Conservation (phyloP, 2,113 vertebrate genomes). For the Melanerpes formicivorus region DNA sequence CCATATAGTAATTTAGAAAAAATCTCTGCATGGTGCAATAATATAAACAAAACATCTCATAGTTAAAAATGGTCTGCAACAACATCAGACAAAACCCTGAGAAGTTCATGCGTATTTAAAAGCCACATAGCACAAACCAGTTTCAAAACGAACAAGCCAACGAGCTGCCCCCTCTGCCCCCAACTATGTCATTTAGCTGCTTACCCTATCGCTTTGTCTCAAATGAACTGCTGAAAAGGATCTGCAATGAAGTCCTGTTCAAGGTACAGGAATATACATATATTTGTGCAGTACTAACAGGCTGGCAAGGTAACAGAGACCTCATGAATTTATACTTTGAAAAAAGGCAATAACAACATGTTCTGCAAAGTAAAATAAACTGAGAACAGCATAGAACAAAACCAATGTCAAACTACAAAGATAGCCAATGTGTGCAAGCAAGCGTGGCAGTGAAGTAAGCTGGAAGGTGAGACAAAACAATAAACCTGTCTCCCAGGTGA, state of each 20-base stretch:
- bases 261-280: not conserved
- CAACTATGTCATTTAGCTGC: rapidly evolving
- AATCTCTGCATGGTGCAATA: not conserved
- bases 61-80: not conserved
- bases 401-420: not conserved
- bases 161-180: not conserved
- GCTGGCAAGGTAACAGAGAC: not conserved
- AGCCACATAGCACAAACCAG: not conserved
- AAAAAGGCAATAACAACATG: not conserved
- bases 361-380: not conserved
- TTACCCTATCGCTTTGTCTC: not conserved
- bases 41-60: not conserved
- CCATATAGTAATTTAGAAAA: not conserved
- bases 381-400: not conserved
- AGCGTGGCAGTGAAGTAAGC: not conserved
- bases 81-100: not conserved
- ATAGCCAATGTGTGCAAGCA: not conserved
- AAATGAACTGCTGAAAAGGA: not conserved
- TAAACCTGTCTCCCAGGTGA: not conserved
- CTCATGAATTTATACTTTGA: not conserved
- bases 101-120: not conserved
- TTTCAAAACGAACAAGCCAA: not conserved
- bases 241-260: not conserved
- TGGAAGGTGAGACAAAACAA: not conserved
- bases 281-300: not conserved